phyloP scores from a whole-genome alignment of 2,888 invertebrate species.

The Heliconius erato region DNA sequence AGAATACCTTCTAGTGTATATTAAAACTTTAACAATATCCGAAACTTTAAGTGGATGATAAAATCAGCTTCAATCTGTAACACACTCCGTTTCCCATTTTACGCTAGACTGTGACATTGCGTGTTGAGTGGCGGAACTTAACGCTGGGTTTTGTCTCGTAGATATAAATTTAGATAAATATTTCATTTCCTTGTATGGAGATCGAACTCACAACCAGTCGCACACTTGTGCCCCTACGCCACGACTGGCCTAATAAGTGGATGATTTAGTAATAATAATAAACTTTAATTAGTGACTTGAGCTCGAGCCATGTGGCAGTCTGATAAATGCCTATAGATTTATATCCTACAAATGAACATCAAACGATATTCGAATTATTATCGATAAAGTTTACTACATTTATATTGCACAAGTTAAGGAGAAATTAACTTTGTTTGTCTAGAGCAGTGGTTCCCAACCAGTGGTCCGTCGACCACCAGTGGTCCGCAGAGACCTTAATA shows the following conservation, averaged over 20 bases:
- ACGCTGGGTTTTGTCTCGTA: no score
- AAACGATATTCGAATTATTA: conserved; percentile 41
- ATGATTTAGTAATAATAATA: conserved; percentile 25
- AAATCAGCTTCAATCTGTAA: no score
- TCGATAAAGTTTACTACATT: conserved; percentile 42
- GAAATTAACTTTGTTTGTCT: conserved; percentile 41
- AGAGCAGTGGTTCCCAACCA: not conserved
- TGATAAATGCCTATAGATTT: conserved; percentile 23
- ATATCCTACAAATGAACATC: conserved; percentile 33
- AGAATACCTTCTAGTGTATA: not conserved
- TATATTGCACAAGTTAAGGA: conserved; percentile 38
- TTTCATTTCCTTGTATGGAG: no score
- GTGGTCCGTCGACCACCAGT: no score
- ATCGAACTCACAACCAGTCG: no score
- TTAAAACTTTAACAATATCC: conserved; percentile 19
- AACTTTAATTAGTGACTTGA: conserved; percentile 30
- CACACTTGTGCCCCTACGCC: no score
- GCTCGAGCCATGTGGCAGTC: conserved; percentile 22
- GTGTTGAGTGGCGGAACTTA: no score
- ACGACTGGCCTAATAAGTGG: not conserved
- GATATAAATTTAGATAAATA: no score
- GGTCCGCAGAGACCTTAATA: no score
- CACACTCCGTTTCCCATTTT: no score
- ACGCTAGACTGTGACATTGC: no score
- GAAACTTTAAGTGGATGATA: conserved; percentile 15